Evolutionary conservation across 1,140 invertebrate genomes (phyloP), one percentile per base, ranked within the genome.

Genomic region (Rhyacophila brunnea): DNA sequence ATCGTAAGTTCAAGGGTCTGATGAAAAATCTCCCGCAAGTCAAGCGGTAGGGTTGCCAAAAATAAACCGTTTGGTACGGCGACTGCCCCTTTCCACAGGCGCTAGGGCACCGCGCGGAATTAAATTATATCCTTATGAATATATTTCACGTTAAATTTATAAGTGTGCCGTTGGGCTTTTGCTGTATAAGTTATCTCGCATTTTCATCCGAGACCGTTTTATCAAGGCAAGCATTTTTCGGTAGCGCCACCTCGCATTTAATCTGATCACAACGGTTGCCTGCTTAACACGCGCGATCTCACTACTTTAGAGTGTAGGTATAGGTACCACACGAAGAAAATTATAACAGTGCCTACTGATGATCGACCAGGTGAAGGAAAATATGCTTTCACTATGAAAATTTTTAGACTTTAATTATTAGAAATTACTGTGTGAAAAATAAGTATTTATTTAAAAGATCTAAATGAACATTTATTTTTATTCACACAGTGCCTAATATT

Each of bases 121-220:
- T 65, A 65, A 65, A 65, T 65, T 65, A 65, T 51, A 61, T 61
- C 63, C 63, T 65, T 65, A 65, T 65, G 63, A 65, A 65, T 65
- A 65, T 65, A 65, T 65, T 65, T 65, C 55, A 65, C 59, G 58
- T 65, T 65, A 65, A 65, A 65, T 65, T 65, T 65, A 62, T 65
- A 65, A 65, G 59, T 65, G 63, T 55, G 59, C 63, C 63, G 58
- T 58, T 55, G 63, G 63, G 63, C 63, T 54, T 65, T 61, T 40
- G 44, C 53, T 48, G 40, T 64, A 64, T 58, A 64, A 60, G 56
- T 64, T 59, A 59, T 57, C 57, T 49, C 35, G 50, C 44, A 32
- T 54, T 42, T 58, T 58, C 61, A 55, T 63, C 56, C 55, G 40
- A 48, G 53, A 28, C 35, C 51, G 58, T 64, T 64, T 64, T 64